Conservation (phyloP, 2,797 vertebrate genomes). For the Semotilus atromaculatus region DNA sequence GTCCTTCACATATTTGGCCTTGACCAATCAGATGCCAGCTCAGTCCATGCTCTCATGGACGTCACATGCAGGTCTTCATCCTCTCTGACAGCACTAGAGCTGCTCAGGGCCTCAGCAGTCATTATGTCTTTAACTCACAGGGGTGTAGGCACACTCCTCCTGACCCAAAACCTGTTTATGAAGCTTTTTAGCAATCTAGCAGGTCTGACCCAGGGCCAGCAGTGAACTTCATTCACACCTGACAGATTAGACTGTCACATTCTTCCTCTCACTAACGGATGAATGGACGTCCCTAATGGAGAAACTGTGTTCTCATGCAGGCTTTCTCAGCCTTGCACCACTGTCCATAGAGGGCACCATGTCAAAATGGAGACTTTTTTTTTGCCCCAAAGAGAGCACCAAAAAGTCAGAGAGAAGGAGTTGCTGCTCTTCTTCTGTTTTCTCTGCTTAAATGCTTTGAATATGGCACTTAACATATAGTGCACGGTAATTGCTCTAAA, state of each 20-base stretch:
- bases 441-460: constrained; percentile 31
- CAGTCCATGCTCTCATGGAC: background rate
- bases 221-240: constrained; percentile 26
- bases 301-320: constrained; percentile 38
- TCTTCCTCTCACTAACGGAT: constrained; percentile 11
- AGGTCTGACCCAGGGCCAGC: background rate
- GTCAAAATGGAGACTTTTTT: background rate
- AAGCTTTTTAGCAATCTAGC: constrained; percentile 27
- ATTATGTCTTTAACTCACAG: constrained; percentile 21
- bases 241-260: constrained; percentile 40
- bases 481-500: constrained; percentile 41
- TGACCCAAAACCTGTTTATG: constrained; percentile 7
- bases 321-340: constrained; percentile 24
- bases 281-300: constrained; percentile 49
- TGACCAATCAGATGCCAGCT: constrained; percentile 26
- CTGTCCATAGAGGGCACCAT: constrained; percentile 7
- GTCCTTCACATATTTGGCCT: background rate
- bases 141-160: constrained; percentile 12
- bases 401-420: background rate
- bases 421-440: background rate
- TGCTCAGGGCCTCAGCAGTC: constrained; percentile 14
- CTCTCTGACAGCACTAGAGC: constrained; percentile 30
- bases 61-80: constrained; percentile 25
- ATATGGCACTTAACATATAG: constrained; percentile 34
- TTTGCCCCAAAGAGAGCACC: background rate